Evolutionary conservation across 2,113 vertebrate species (phyloP), one percentile per base, ranked within the genome.

Genomic region (Chiloscyllium plagiosum): DNA sequence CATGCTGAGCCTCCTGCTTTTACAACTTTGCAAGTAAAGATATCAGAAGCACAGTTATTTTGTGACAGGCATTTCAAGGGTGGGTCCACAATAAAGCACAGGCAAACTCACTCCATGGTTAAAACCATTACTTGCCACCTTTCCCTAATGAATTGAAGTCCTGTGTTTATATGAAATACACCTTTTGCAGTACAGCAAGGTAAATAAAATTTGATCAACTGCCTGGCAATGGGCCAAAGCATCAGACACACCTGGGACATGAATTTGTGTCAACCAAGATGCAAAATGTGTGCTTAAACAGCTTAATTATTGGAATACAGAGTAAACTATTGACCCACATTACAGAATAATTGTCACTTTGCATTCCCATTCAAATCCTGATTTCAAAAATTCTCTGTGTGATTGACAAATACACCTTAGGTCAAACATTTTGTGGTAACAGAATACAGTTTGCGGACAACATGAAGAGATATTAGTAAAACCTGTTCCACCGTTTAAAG

Each of bases 381-480:
- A 66, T 1, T 37, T 65, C 15, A 6, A 20, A 61, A 93, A 93
- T 93, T 20, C 61, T 66, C 33, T 66, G 61, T 29, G 56, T 93
- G 89, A 19, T 6, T 68, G 61, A n/a, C n/a, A 66, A n/a, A 37
- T 68, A n/a, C 33, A 37, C 61, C 61, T 93, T 37, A 66, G 19
- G 33, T 92, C 6, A n/a, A 65, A 37, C 19, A 93, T 65, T 33
- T 66, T 68, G 17, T 93, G 61, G 89, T n/a, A 66, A 33, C 19
- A 66, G 33, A 93, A 61, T 26, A 90, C 37, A n/a, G 65, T 68
- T 66, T 61, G 42, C 42, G 22, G 33, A 66, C 89, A 93, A 61
- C 33, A 92, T 92, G 89, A 93, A 65, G n/a, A 93, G 61, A 37
- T 20, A 61, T 93, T 93, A 65, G 65, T 37, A 93, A 93, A 93